phyloP scores from a whole-genome alignment of 2,888 invertebrate species.

The Melipona beecheii region DNA sequence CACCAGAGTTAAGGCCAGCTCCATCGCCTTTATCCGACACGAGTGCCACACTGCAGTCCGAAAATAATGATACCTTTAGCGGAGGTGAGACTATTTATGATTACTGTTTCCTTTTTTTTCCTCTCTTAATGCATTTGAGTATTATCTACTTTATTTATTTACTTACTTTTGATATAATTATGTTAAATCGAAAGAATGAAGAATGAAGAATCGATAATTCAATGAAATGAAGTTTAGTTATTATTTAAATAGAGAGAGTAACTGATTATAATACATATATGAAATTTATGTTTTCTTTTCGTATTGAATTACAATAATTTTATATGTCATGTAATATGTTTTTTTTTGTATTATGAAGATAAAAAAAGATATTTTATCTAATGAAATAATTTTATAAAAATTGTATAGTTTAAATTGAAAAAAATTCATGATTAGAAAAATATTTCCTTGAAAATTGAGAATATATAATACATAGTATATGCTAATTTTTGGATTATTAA shows the following conservation, averaged over 20 bases:
- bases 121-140: neutral
- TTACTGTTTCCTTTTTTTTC: constrained; percentile 4
- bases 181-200: too few species aligned
- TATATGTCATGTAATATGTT: too few species aligned
- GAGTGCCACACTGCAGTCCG: constrained; percentile 79
- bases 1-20: constrained; percentile 77
- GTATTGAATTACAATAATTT: too few species aligned
- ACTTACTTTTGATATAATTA: neutral
- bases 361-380: neutral
- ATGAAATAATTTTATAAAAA: neutral
- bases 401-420: neutral
- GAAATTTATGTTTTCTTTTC: too few species aligned
- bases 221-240: too few species aligned
- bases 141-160: neutral
- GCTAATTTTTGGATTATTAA: too few species aligned
- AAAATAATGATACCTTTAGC: constrained; percentile 80
- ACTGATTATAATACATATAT: too few species aligned
- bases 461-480: too few species aligned
- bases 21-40: constrained; percentile 81
- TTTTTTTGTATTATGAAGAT: too few species aligned
- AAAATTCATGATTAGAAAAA: neutral
- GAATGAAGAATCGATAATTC: too few species aligned
- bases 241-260: too few species aligned
- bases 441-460: too few species aligned
- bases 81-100: constrained; percentile 69